Evolutionary conservation across 1,140 invertebrate species (phyloP), one percentile per base, ranked within the genome.

Genomic region (Lepidotrigona ventralis): DNA sequence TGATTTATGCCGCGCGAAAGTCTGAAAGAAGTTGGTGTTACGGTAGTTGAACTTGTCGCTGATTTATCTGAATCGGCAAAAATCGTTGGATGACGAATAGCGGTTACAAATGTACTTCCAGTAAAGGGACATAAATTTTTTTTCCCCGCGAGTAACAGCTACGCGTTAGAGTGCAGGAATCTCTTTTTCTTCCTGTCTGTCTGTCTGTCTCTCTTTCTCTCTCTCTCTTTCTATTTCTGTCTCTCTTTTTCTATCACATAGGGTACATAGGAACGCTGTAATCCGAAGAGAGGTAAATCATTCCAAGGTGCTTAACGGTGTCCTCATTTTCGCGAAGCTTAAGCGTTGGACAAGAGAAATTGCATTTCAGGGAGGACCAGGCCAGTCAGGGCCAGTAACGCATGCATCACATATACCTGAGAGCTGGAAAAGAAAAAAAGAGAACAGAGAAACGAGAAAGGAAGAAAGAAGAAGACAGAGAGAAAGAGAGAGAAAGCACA

Each of bases 271-370:
- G 76, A 79, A 51, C 58, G 46, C 51, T 56, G 70, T 79, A 63
- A 78, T 79, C 81, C 76, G 21, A 71, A 56, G 46, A 53, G 46
- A 29, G 51, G 81, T 83, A 79, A 78, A 79, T 78, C 76, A 72
- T 83, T 71, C 82, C 23, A 64, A 72, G 70, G 76, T 83, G 74
- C 81, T 83, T 78, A 83, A 83, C 81, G 64, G n/a, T 78, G 81
- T 78, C 74, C 81, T 83, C 74, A 83, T 77, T 77, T 70, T 78
- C 74, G 26, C 74, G 39, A 58, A 83, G 81, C 81, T 83, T 70
- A 83, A 83, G 54, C 81, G 39, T 78, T 29, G 53, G 21, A 77
- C 73, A 76, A 77, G 74, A 77, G 74, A 78, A 77, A 78, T 70
- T 53, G 81, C 74, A 70, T 78, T 79, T 83, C 33, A 11, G 54